A percentile compares a stretch with the other conserved stretches of the same genome.
Conservation (phyloP, 2,797 vertebrate species). For the Halcyon chelicuti region DNA sequence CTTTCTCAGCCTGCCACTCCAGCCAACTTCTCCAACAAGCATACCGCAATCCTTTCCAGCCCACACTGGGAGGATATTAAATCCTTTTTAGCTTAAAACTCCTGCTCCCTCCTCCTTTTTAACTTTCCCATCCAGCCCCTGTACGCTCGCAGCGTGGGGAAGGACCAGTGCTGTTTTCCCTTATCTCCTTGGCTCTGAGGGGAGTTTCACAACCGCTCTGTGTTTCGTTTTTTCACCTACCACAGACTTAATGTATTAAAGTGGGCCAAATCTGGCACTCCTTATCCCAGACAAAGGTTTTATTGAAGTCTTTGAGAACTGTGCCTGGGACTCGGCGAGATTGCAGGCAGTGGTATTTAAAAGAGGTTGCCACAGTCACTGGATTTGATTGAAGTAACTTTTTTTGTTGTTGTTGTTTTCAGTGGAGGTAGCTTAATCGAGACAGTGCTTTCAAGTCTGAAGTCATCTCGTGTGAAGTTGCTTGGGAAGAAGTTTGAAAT, state of each 20-base stretch:
- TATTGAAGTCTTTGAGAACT: constrained; percentile 63
- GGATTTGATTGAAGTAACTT: constrained; percentile 21
- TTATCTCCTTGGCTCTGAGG: constrained; percentile 44
- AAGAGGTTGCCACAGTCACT: constrained; percentile 34
- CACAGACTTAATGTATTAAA: constrained; percentile 69
- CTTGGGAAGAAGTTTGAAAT: constrained; percentile 5
- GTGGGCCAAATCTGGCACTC: constrained; percentile 66
- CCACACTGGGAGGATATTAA: constrained; percentile 5
- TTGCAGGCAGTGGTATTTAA: constrained; percentile 53
- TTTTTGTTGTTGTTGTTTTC: neutral
- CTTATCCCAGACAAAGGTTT: constrained; percentile 62
- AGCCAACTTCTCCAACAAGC: neutral
- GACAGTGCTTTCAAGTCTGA: constrained; percentile 18
- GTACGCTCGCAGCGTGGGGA: neutral
- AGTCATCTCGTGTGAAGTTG: neutral
- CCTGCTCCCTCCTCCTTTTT: neutral
- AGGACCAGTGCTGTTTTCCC: neutral
- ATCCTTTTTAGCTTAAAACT: constrained; percentile 2
- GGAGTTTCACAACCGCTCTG: constrained; percentile 24
- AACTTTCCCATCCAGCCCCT: neutral
- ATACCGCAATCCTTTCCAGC: neutral
- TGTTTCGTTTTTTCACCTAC: constrained; percentile 57
- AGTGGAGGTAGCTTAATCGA: neutral
- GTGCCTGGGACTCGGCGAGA: constrained; percentile 24
- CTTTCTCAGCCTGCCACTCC: neutral